A percentile compares a stretch with the other conserved stretches of the same genome.
phyloP scores from a whole-genome alignment of 2,797 vertebrate genomes.

The Eutrigla gurnardus region DNA sequence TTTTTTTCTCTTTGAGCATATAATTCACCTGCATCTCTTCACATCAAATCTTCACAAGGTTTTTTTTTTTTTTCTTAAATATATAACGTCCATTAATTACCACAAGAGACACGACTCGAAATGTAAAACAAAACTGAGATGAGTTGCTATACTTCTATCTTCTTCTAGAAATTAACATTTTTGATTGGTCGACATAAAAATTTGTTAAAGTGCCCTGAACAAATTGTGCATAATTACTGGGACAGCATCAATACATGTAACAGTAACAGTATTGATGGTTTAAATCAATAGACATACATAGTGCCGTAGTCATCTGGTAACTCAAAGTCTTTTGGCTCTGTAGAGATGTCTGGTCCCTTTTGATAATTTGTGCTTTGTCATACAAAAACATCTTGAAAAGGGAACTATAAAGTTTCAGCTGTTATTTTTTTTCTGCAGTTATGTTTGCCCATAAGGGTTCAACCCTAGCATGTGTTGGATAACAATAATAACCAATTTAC shows the following conservation, averaged over 20 bases:
- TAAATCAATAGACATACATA: constrained; percentile 60
- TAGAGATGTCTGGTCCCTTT: constrained; percentile 55
- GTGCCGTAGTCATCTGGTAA: constrained; percentile 56
- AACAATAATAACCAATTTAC: constrained; percentile 42
- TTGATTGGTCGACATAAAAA: constrained; percentile 64
- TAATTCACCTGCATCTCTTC: constrained; percentile 78
- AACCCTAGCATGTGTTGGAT: constrained; percentile 34
- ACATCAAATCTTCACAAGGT: constrained; percentile 88
- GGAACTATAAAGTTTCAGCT: constrained; percentile 30
- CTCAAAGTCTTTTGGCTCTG: constrained; percentile 55
- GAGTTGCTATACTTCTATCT: constrained; percentile 68
- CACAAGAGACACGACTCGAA: constrained; percentile 86
- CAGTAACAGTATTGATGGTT: constrained; percentile 66
- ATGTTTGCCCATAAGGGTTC: constrained; percentile 8
- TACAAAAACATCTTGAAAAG: constrained; percentile 45
- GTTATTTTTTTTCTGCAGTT: constrained; percentile 15
- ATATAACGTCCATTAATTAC: constrained; percentile 88
- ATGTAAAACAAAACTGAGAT: constrained; percentile 72
- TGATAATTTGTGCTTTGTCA: constrained; percentile 71
- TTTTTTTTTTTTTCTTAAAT: constrained; percentile 54
- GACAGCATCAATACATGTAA: constrained; percentile 65
- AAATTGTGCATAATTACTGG: constrained; percentile 78
- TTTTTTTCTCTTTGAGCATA: constrained; percentile 72
- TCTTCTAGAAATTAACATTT: constrained; percentile 61
- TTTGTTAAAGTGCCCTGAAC: constrained; percentile 82